Evolutionary conservation across 2,888 invertebrate genomes (phyloP).

Genomic region (Asteroscopus sphinx): DNA sequence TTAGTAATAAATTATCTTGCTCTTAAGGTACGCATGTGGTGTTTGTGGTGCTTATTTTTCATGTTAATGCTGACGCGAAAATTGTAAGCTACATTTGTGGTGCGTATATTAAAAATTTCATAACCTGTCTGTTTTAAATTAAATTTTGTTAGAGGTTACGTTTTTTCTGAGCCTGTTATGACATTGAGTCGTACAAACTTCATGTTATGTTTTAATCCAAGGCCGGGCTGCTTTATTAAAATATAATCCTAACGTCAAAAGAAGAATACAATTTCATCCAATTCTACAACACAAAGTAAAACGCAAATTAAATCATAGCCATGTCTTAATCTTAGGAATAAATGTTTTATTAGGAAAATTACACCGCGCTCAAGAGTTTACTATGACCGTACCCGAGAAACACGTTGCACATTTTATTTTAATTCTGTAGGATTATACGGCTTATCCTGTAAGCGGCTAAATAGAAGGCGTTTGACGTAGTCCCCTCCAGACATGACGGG

Average conservation of each 20-base stretch:
- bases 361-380: slow-evolving; percentile 37
- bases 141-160: slow-evolving; percentile 15
- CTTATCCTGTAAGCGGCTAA: slow-evolving; percentile 76
- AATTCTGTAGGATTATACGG: slow-evolving; percentile 75
- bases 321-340: slow-evolving; percentile 20
- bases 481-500: slow-evolving; percentile 79
- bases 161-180: background rate
- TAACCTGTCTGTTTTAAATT: slow-evolving; percentile 40
- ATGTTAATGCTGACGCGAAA: slow-evolving; percentile 44
- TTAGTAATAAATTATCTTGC: slow-evolving; percentile 59
- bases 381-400: slow-evolving; percentile 47
- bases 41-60: slow-evolving; percentile 52
- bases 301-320: background rate
- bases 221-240: background rate
- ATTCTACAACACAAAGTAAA: too few species aligned
- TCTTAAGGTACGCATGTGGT: slow-evolving; percentile 51
- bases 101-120: slow-evolving; percentile 43
- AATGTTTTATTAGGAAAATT: slow-evolving; percentile 45
- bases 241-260: too few species aligned
- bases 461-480: slow-evolving; percentile 83
- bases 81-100: slow-evolving; percentile 43
- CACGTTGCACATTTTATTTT: slow-evolving; percentile 72
- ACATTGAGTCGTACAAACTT: background rate
- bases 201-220: background rate
- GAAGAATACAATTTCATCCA: too few species aligned